Percentiles rank a stretch among this genome's conserved stretches.
Evolutionary conservation across 2,113 vertebrate genomes (phyloP).

Genomic region (Spea multiplicata): DNA sequence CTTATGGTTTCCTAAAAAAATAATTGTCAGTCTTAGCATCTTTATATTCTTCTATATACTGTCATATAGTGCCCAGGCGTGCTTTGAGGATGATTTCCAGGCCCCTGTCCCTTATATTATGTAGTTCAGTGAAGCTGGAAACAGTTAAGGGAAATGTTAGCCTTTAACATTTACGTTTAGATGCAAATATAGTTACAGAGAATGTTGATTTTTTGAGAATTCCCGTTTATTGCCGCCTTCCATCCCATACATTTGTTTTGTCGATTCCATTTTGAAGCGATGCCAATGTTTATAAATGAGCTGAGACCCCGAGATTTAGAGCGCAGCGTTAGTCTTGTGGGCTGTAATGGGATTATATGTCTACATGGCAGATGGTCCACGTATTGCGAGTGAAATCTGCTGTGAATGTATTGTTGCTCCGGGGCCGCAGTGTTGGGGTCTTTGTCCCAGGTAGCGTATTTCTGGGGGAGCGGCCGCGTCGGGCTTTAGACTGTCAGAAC

Average conservation of each 20-base stretch:
- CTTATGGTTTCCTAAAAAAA: too few relatives aligned
- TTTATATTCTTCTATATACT: too few relatives aligned
- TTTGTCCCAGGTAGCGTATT: neutral
- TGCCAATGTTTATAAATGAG: conserved; percentile 50
- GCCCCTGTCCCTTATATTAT: too few relatives aligned
- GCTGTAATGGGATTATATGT: conserved; percentile 58
- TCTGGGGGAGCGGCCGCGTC: neutral
- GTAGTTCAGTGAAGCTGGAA: too few relatives aligned
- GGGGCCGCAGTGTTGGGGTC: neutral
- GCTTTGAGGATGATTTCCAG: too few relatives aligned
- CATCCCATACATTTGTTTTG: neutral
- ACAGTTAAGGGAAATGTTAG: too few relatives aligned
- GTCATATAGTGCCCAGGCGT: too few relatives aligned
- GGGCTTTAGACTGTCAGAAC: conserved; percentile 5
- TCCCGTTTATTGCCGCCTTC: neutral
- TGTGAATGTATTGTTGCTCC: neutral
- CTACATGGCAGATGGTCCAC: conserved; percentile 49
- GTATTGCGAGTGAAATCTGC: conserved; percentile 49
- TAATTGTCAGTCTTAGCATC: too few relatives aligned
- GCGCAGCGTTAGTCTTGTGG: conserved; percentile 51
- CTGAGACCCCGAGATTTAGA: conserved; percentile 51
- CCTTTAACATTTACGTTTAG: too few relatives aligned
- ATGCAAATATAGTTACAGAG: too few relatives aligned
- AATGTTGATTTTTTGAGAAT: too few relatives aligned
- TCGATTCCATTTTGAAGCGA: neutral